A percentile compares a stretch with the other conserved stretches of the same genome.
Evolutionary conservation across 2,113 vertebrate species (phyloP).

Genomic region (Delphinapterus leucas): DNA sequence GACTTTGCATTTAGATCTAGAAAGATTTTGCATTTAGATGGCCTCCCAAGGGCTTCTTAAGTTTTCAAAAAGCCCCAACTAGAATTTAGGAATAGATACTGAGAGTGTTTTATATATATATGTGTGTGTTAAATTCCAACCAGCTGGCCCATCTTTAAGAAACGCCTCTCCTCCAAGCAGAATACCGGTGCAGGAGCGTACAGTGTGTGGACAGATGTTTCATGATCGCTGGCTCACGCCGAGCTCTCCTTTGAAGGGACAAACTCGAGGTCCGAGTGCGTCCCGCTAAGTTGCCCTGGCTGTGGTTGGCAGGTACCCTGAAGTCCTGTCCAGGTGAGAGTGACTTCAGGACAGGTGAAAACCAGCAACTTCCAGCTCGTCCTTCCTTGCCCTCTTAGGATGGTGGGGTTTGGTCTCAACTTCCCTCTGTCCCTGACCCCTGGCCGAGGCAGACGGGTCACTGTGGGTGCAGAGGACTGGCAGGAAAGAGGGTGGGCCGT

Average conservation of each 20-base stretch:
- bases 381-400: background rate
- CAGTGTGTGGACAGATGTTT: fast-evolving
- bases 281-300: background rate
- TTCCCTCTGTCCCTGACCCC: background rate
- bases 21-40: background rate
- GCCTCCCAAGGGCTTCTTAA: background rate
- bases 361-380: background rate
- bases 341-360: background rate
- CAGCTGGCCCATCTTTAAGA: background rate
- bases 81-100: background rate
- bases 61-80: no score
- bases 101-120: background rate
- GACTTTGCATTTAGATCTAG: background rate
- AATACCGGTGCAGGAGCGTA: fast-evolving
- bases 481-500: no score
- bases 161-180: background rate
- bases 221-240: background rate
- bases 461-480: background rate
- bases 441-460: no score
- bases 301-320: background rate
- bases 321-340: background rate
- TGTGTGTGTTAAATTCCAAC: background rate
- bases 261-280: fast-evolving
- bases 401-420: background rate
- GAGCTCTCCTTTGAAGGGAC: background rate